Evolutionary conservation across 2,797 vertebrate genomes (phyloP).

Genomic region (Chiroxiphia lanceolata): DNA sequence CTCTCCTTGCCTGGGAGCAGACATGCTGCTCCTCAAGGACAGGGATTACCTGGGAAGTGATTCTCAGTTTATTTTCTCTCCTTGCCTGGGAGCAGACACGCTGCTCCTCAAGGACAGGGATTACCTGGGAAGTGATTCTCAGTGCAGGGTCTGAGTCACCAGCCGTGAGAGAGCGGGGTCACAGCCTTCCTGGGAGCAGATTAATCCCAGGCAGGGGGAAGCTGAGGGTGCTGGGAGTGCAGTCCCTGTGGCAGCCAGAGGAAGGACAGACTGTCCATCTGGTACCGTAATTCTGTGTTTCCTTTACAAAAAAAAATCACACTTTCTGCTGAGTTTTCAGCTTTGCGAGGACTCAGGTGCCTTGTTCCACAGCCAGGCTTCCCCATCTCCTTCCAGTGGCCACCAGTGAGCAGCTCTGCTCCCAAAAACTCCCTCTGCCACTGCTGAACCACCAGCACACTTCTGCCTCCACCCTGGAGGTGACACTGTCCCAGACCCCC

Average conservation of each 20-base stretch:
- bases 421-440: not conserved
- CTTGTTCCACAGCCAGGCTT: not conserved
- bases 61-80: not conserved
- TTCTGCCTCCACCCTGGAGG: not conserved
- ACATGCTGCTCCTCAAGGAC: not conserved
- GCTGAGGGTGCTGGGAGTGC: not conserved
- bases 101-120: not conserved
- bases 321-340: not conserved
- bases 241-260: not conserved
- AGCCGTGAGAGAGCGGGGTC: not conserved
- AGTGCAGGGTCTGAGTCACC: not conserved
- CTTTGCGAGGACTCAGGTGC: not conserved
- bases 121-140: not conserved
- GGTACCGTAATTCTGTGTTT: accelerated
- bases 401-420: not conserved
- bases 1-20: not conserved
- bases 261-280: accelerated
- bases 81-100: not conserved
- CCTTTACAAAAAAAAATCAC: not conserved
- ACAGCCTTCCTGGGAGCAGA: not conserved
- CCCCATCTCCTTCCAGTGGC: not conserved
- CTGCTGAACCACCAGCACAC: not conserved
- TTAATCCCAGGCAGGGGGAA: not conserved
- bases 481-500: not conserved
- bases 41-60: accelerated